Conservation (phyloP, 2,888 invertebrate genomes). For the Cistogaster globosa region DNA sequence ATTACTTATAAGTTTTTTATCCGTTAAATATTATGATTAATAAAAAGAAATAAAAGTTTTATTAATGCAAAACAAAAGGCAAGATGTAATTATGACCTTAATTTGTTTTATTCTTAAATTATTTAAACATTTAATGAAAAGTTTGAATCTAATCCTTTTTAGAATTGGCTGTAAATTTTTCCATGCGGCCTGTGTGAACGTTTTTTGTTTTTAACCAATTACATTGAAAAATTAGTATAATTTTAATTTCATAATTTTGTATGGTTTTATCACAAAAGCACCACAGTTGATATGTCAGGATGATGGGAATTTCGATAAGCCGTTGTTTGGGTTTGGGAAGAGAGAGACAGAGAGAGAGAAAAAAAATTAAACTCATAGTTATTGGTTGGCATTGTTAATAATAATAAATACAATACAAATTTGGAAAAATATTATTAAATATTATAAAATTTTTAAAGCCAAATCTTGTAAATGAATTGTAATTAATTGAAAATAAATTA, state of each 20-base stretch:
- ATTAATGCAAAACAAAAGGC: too few relatives aligned
- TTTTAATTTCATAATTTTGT: constrained; percentile 30
- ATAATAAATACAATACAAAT: neutral
- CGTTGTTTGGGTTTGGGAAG: constrained; percentile 70
- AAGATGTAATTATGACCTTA: neutral
- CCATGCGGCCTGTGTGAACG: constrained; percentile 79
- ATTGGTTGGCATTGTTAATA: constrained; percentile 69
- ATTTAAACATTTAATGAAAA: constrained; percentile 46
- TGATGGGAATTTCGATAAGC: constrained; percentile 45
- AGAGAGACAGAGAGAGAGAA: constrained; percentile 71
- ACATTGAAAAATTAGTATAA: constrained; percentile 40
- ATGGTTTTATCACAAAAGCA: constrained; percentile 30
- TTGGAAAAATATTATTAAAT: constrained; percentile 29
- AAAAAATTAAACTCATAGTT: constrained; percentile 71
- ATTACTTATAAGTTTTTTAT: too few relatives aligned
- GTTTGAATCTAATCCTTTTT: constrained; percentile 64
- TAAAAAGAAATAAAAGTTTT: too few relatives aligned
- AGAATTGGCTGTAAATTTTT: constrained; percentile 79
- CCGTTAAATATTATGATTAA: too few relatives aligned
- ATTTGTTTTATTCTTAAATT: constrained; percentile 1
- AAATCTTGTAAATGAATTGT: constrained; percentile 9
- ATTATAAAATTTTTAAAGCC: constrained; percentile 27
- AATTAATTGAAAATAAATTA: constrained; percentile 28
- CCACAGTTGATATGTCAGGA: constrained; percentile 9
- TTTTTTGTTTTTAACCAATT: constrained; percentile 46